Evolutionary conservation across 2,113 vertebrate genomes (phyloP).

Genomic region (Macaca fascicularis): T2T-MFA8v1.1 NC_088380.1:70557501-70558000

Average conservation of each 20-base stretch:
- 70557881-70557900: background rate
- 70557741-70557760: conserved; percentile 14
- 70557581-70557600: background rate
- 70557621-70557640: background rate
- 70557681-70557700: background rate
- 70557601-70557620: background rate
- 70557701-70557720: background rate
- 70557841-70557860: background rate
- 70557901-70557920: background rate
- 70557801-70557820: conserved; percentile 30
- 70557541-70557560: background rate
- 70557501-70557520: background rate
- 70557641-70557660: background rate
- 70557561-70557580: background rate
- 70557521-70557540: background rate
- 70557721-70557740: background rate
- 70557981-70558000: conserved; percentile 34
- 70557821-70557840: conserved; percentile 40
- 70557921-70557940: background rate
- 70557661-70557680: background rate
- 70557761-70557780: background rate
- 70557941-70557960: conserved; percentile 4
- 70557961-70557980: background rate
- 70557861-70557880: conserved; percentile 16
- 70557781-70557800: conserved; percentile 16